Percentiles rank a stretch among this genome's conserved stretches.
phyloP scores from a whole-genome alignment of 2,888 invertebrate genomes.

The Orchestes rusci region DNA sequence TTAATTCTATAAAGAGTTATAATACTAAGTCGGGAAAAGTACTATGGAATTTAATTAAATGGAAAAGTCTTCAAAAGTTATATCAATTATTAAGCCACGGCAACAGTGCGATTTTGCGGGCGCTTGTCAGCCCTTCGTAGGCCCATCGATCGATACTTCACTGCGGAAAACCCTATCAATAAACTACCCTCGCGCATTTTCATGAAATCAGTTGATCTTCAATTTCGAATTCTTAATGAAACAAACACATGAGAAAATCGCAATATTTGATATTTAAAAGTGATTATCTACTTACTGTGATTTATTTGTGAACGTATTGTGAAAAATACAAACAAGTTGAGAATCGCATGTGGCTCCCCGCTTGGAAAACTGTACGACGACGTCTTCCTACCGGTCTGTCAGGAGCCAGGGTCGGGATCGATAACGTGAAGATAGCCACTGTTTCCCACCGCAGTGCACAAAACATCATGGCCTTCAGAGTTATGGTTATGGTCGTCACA shows the following conservation, averaged over 20 bases:
- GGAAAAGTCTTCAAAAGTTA: neutral
- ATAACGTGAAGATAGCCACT: slow-evolving; percentile 41
- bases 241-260: slow-evolving; percentile 2
- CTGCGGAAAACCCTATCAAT: slow-evolving; percentile 38
- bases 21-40: no score
- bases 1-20: no score
- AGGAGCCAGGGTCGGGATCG: slow-evolving; percentile 41
- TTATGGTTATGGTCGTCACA: slow-evolving; percentile 22
- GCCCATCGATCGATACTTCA: slow-evolving; percentile 37
- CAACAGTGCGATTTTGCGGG: slow-evolving; percentile 19
- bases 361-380: slow-evolving; percentile 35
- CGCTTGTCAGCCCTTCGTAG: slow-evolving; percentile 25
- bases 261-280: no score
- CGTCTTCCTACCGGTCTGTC: slow-evolving; percentile 41
- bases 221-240: no score
- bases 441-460: slow-evolving; percentile 43
- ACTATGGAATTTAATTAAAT: no score
- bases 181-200: slow-evolving; percentile 21
- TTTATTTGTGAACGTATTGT: no score
- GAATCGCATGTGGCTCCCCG: slow-evolving; percentile 34
- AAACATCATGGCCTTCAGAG: slow-evolving; percentile 38
- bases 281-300: neutral
- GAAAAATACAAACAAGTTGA: no score
- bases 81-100: neutral
- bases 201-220: no score